Base-by-base conservation (phyloP, 2,797 vertebrate genomes). In the Ispidina lecontei region DNA sequence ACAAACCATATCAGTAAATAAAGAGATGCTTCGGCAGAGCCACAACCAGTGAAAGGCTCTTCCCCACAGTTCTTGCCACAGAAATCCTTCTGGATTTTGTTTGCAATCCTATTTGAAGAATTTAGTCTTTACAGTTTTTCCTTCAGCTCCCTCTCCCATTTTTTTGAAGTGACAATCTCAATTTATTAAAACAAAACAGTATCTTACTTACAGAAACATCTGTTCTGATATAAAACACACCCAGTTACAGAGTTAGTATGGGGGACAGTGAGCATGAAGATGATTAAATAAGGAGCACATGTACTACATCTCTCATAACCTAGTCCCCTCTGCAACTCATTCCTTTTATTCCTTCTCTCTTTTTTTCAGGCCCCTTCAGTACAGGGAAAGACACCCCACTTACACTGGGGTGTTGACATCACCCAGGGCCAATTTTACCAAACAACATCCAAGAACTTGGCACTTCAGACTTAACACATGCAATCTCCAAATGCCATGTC, bases 261-360 rank as follows among this genome's bases (percentile, higher is more conserved):
- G 49, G 65, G 59, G 33, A 81, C 54, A 72, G 58, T 9, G 26
- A 54, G 33, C 59, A 46, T 2, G 5, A 80, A 90, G 63, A 31
- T 91, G 59, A 85, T 67, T 70, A 84, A 95, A 91, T 19, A 88
- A 73, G 41, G n/a, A 88, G 70, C 84, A 93, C 44, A 64, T 3
- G 62, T 35, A 90, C 31, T 18, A 44, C 31, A 84, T 63, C 60
- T 75, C 62, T 52, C 44, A 79, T n/a, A 89, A 80, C 41, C 39
- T 82, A 6, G 1, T 37, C 62, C 69, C 65, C 54, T 84, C 41
- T n/a, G 7, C 37, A 52, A 74, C 20, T 56, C 47, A 28, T 12
- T 77, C 43, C 25, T 55, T 78, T 76, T 28, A 84, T 44, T 56
- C 31, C n/a, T 80, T 26, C 71, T 54, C n/a, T 71, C 37, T 47